Evolutionary conservation across 2,113 vertebrate species (phyloP).

Genomic region (Rhynchomys soricoides): DNA sequence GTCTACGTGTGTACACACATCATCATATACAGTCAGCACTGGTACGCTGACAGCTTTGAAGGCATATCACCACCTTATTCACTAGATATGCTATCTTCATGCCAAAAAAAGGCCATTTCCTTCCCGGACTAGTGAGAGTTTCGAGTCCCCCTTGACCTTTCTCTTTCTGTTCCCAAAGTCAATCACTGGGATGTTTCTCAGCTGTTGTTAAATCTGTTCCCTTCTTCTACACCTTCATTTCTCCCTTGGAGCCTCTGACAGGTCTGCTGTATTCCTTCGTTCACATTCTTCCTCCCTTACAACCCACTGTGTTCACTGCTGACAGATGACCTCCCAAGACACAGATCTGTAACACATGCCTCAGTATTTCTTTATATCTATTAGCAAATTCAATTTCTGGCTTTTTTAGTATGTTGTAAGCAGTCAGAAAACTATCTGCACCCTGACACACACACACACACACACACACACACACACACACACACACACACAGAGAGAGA

Average conservation of each 20-base stretch:
- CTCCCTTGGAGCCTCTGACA: not conserved
- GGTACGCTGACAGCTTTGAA: not conserved
- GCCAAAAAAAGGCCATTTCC: not conserved
- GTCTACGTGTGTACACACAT: too few species aligned
- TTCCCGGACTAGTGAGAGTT: not conserved
- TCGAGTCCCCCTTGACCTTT: not conserved
- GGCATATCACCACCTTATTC: not conserved
- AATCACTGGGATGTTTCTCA: not conserved
- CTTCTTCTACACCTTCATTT: not conserved
- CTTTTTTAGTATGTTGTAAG: not conserved
- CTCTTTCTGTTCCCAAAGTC: not conserved
- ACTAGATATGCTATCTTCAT: not conserved
- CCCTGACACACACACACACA: too few species aligned
- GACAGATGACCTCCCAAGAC: not conserved
- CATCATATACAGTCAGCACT: not conserved
- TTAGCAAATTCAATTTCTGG: conserved; percentile 19
- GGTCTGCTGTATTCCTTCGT: not conserved
- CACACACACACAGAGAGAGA: too few species aligned
- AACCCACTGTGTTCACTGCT: not conserved
- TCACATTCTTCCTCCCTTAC: not conserved
- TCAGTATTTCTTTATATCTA: not conserved
- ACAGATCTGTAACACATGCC: not conserved
- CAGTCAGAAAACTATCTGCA: not conserved
- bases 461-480: too few species aligned
- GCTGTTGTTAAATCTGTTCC: not conserved